Evolutionary conservation across 2,113 vertebrate genomes (phyloP).

Genomic region (Zosterops lateralis): DNA sequence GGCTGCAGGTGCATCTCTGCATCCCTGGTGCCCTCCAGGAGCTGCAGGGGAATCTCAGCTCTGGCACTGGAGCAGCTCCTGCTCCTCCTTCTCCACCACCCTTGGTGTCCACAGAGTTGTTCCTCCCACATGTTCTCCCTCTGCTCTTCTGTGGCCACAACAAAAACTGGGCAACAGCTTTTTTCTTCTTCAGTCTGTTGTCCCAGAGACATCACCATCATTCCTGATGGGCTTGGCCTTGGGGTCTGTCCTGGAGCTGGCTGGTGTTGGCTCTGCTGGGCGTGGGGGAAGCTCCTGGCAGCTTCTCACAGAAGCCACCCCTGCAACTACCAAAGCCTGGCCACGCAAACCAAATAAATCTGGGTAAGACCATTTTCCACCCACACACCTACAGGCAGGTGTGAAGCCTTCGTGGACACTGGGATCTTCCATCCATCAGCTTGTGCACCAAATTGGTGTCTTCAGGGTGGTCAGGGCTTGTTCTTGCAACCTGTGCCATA

Average conservation of each 20-base stretch:
- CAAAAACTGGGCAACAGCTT: not conserved
- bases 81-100: not conserved
- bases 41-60: not conserved
- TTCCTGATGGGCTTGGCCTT: not conserved
- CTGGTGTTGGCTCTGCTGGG: not conserved
- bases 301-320: not conserved
- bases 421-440: not conserved
- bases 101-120: not conserved
- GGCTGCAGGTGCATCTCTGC: not conserved
- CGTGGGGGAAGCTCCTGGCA: not conserved
- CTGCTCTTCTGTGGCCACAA: not conserved
- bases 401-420: fast-evolving
- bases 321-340: not conserved
- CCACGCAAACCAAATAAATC: fast-evolving
- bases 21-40: not conserved
- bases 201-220: not conserved
- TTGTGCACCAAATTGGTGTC: fast-evolving
- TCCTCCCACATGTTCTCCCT: not conserved
- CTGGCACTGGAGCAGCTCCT: not conserved
- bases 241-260: not conserved
- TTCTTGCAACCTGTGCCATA: not conserved
- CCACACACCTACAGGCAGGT: no score
- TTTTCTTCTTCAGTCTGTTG: not conserved
- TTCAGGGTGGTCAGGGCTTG: not conserved
- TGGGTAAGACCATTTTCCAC: not conserved